Percentiles rank a stretch among this genome's conserved stretches.
Evolutionary conservation across 2,113 vertebrate species (phyloP).

Genomic region (Melanotaenia duboulayi): DNA sequence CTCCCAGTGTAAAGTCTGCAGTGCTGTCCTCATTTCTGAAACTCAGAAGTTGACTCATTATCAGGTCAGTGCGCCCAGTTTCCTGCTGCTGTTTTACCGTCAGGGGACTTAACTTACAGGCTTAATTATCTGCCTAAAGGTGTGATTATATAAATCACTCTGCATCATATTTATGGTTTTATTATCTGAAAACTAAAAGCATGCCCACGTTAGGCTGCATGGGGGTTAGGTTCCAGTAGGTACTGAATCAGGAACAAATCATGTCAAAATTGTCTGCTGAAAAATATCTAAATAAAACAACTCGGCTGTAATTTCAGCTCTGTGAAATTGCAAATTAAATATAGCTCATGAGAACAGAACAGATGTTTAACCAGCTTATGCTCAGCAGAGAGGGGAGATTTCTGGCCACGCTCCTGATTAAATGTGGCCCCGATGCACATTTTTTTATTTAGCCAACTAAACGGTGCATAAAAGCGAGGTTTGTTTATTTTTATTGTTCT

Average conservation of each 20-base stretch:
- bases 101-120: conserved; percentile 3
- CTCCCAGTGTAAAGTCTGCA: conserved; percentile 95
- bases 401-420: conserved; percentile 8
- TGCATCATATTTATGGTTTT: neutral
- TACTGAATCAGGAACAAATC: neutral
- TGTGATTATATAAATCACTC: neutral
- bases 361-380: conserved; percentile 1
- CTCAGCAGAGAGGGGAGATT: neutral
- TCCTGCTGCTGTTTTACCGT: neutral
- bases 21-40: conserved; percentile 94
- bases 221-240: neutral
- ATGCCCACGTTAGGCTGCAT: neutral
- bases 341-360: neutral
- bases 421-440: neutral
- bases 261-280: neutral
- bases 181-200: neutral
- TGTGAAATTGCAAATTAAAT: neutral
- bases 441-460: neutral
- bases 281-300: neutral
- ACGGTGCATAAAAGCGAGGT: neutral
- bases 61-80: conserved; percentile 85
- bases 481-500: neutral
- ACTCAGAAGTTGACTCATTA: conserved; percentile 98
- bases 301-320: neutral
- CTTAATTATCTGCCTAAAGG: neutral